These are phyloP conservation scores for Pluvianellus socialis DNA, from an alignment of 2,113 vertebrate genomes.

Conservation along the genomic window DNA sequence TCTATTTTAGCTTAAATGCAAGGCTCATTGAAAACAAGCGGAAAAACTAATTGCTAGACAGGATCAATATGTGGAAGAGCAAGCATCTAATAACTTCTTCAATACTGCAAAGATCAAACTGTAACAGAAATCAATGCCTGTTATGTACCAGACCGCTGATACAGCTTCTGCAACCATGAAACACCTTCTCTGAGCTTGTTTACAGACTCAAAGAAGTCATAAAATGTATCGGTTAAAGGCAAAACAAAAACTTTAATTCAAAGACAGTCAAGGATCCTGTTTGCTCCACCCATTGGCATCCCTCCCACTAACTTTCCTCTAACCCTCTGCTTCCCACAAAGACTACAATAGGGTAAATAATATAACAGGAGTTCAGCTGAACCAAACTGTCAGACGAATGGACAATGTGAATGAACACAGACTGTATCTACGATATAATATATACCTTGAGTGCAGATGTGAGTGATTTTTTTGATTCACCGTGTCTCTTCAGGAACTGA, in stretches of 20 bases:
- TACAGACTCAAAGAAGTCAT: not conserved
- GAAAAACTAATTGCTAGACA: not conserved
- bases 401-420: not conserved
- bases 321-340: not conserved
- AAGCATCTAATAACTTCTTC: not conserved
- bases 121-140: not conserved
- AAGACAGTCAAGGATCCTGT: not conserved
- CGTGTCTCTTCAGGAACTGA: slow-evolving; percentile 80
- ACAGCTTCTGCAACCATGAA: not conserved
- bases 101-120: not conserved
- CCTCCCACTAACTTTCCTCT: not conserved
- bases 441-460: slow-evolving; percentile 83
- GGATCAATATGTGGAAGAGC: not conserved
- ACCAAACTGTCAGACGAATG: not conserved
- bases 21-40: not conserved
- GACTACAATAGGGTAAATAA: not conserved
- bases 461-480: slow-evolving; percentile 70
- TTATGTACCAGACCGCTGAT: not conserved
- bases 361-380: not conserved
- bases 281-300: not conserved
- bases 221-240: not conserved
- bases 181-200: not conserved
- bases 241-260: not conserved
- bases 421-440: not conserved
- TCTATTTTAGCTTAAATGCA: not conserved